phyloP scores from a whole-genome alignment of 92 coral and sea anemone species.

The Zoanthus sansibaricus region DNA sequence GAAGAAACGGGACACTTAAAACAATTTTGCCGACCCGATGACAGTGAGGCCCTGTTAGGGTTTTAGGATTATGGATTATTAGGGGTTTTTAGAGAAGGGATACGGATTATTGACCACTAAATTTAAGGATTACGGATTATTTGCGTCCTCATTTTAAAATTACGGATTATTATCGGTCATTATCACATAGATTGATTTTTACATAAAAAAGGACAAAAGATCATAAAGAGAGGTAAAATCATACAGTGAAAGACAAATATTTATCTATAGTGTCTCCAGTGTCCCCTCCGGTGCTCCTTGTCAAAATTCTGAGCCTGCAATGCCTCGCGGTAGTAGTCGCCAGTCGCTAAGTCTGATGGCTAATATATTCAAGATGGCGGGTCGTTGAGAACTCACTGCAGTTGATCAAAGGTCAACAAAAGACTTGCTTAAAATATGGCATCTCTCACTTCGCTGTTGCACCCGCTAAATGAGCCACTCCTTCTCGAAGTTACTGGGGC shows the following conservation, averaged over 20 bases:
- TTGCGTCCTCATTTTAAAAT: no score
- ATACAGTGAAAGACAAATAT: slow-evolving; percentile 44
- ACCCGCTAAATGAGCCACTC: slow-evolving; percentile 51
- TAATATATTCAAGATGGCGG: slow-evolving; percentile 52
- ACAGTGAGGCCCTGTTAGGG: no score
- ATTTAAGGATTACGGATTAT: no score
- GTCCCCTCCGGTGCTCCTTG: slow-evolving; percentile 55
- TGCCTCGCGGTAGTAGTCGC: slow-evolving; percentile 56
- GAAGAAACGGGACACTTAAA: no score
- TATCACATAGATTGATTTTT: no score
- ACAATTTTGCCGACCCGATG: no score
- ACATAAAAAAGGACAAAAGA: no score
- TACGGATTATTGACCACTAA: no score
- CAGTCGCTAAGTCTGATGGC: slow-evolving; percentile 56
- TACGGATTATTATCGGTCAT: no score
- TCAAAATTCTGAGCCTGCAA: slow-evolving; percentile 53
- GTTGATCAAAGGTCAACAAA: slow-evolving; percentile 52
- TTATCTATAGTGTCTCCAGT: slow-evolving; percentile 45
- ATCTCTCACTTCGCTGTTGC: slow-evolving; percentile 49
- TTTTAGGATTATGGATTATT: no score
- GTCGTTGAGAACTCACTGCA: slow-evolving; percentile 50
- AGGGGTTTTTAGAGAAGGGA: no score
- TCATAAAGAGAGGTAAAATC: no score
- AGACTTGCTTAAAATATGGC: slow-evolving; percentile 47
- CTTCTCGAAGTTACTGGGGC: slow-evolving; percentile 54